Conservation (phyloP, 2,113 vertebrate genomes). For the rat (Rattus norvegicus) region GRCr8 NC_086023.1:167281001-167281500, state of each 20-base stretch:
- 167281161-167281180: background rate
- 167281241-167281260: background rate
- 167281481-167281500: background rate
- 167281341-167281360: background rate
- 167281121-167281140: background rate
- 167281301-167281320: accelerated
- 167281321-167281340: background rate
- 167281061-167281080: background rate
- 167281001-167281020: background rate
- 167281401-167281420: background rate
- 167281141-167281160: background rate
- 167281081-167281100: background rate
- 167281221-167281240: background rate
- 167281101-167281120: background rate
- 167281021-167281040: accelerated
- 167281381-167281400: accelerated
- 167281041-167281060: background rate
- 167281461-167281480: background rate
- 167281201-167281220: background rate
- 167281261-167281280: background rate
- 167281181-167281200: background rate
- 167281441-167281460: background rate
- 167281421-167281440: background rate
- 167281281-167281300: background rate
- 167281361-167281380: background rate